A percentile compares a stretch with the other conserved stretches of the same genome.
Conservation (phyloP, 2,888 invertebrate genomes). For the Tipula helvola region DNA sequence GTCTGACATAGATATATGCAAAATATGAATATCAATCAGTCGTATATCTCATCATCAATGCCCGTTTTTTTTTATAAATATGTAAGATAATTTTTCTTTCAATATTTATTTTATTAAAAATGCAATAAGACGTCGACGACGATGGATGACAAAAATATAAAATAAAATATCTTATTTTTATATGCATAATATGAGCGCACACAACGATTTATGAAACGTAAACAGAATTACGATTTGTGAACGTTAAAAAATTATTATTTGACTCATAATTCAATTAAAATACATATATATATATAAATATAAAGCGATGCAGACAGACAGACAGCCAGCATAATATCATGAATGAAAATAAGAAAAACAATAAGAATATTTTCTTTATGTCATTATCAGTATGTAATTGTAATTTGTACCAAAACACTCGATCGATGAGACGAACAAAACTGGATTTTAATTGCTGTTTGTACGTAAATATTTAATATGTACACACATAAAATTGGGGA, state of each 20-base stretch:
- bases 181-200: neutral
- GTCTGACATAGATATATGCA: neutral
- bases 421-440: neutral
- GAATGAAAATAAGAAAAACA: neutral
- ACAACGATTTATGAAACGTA: neutral
- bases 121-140: neutral
- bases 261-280: neutral
- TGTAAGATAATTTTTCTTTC: neutral
- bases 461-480: neutral
- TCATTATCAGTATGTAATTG: neutral
- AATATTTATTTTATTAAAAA: neutral
- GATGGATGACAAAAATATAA: neutral
- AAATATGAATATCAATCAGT: neutral
- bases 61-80: neutral
- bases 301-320: neutral
- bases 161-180: neutral
- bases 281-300: neutral
- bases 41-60: neutral
- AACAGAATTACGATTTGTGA: neutral
- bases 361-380: neutral
- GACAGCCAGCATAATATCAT: neutral
- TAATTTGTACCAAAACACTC: neutral
- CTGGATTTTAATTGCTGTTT: neutral
- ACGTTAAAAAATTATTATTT: neutral
- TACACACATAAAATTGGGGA: neutral